A percentile compares a stretch with the other conserved stretches of the same genome.
Evolutionary conservation across 2,113 vertebrate species (phyloP).

Genomic region (Aphyosemion australe): DNA sequence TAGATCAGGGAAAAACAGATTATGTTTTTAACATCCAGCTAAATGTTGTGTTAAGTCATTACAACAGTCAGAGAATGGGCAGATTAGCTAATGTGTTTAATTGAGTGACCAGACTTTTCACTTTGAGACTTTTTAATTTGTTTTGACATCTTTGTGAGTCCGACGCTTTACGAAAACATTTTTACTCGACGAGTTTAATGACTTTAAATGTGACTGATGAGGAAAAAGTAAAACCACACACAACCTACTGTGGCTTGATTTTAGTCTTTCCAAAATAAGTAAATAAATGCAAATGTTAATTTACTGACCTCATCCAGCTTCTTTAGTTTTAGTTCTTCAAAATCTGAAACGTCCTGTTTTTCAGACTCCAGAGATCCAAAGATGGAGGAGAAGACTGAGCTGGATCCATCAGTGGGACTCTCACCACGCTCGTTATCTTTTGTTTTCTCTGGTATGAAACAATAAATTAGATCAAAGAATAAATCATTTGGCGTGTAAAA

Average conservation of each 20-base stretch:
- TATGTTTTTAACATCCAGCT: not conserved
- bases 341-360: slow-evolving; percentile 68
- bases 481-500: not conserved
- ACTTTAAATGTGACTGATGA: too few relatives aligned
- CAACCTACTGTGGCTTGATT: not conserved
- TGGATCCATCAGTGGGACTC: slow-evolving; percentile 76
- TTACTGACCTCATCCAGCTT: slow-evolving; percentile 73
- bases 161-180: too few relatives aligned
- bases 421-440: slow-evolving; percentile 85
- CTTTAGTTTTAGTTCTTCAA: slow-evolving; percentile 56
- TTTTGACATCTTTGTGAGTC: too few relatives aligned
- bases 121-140: slow-evolving; percentile 7
- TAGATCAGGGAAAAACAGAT: not conserved
- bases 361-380: slow-evolving; percentile 77
- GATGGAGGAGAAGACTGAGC: slow-evolving; percentile 61
- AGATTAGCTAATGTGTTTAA: slow-evolving; percentile 42
- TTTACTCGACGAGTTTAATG: too few relatives aligned
- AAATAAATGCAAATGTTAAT: too few relatives aligned
- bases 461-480: not conserved
- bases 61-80: slow-evolving; percentile 19
- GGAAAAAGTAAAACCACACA: not conserved
- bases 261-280: too few relatives aligned
- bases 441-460: slow-evolving; percentile 65
- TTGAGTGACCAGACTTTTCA: slow-evolving; percentile 25
- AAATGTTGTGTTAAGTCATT: not conserved